Evolutionary conservation across 1,140 invertebrate genomes (phyloP), one percentile per base, ranked within the genome.

Genomic region (Trypoxylus dichotomus): DNA sequence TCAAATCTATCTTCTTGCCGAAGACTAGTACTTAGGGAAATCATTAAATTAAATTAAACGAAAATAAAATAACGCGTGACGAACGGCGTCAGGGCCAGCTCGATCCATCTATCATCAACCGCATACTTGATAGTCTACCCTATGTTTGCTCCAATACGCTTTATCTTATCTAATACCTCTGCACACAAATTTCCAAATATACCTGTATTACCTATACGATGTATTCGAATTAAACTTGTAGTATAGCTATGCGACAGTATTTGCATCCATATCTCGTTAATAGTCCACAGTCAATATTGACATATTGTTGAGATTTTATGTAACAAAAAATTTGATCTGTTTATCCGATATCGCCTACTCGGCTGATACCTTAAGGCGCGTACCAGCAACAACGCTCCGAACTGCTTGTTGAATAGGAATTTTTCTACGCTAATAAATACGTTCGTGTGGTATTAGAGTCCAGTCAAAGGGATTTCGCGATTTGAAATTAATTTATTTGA

Each of bases 281-380:
- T 68, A 68, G 60, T 68, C 60, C 8, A 68, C 60, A 10, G 60
- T 68, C 60, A 68, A 68, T 68, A 68, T 68, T 68, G 60, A 68
- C 60, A 68, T 68, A 68, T 68, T 68, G 60, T 68, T 68, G 60
- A 68, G 60, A 68, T 68, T 68, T 68, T 68, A 29, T 68, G 60
- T 29, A 29, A 68, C 60, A 25, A 68, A 68, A 68, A 68, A 68
- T 68, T 58, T 15, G 60, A 68, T 68, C 24, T 68, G 60, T 68
- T 68, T 68, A 68, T 29, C 19, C 11, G 60, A 68, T 68, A 68
- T 29, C 15, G 27, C 15, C 15, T 21, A 25, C 6, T 27, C 24
- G 7, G 15, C n/a, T 54, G 47, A 54, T 68, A 68, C 19, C 27
- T 24, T 11, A 15, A 68, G 19, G 21, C 60, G 15, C 15, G 19